Evolutionary conservation across 2,888 invertebrate species (phyloP).

Genomic region (Argyresthia goedartella): DNA sequence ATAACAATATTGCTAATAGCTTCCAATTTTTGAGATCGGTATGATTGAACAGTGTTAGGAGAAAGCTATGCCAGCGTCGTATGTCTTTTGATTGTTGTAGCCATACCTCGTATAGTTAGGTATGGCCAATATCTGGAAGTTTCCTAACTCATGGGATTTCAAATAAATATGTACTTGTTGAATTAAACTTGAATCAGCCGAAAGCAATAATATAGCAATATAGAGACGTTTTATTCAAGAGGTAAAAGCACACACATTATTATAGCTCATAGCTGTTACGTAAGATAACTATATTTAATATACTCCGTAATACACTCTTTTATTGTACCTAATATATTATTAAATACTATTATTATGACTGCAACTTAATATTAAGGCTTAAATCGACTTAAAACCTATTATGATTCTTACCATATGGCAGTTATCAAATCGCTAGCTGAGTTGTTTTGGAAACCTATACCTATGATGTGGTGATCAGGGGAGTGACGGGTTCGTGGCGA

Average conservation of each 20-base stretch:
- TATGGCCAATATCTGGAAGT: neutral
- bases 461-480: no score
- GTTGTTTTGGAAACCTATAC: conserved; percentile 27
- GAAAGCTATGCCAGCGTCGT: conserved; percentile 1
- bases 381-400: conserved; percentile 28
- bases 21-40: conserved; percentile 68
- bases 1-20: conserved; percentile 52
- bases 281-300: neutral
- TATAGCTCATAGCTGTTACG: conserved; percentile 1
- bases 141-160: neutral
- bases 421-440: conserved; percentile 68
- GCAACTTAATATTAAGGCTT: conserved; percentile 49
- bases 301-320: conserved; percentile 23
- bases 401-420: conserved; percentile 68
- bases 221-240: neutral
- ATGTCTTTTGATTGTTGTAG: neutral
- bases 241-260: neutral
- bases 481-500: no score
- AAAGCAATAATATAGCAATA: neutral
- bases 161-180: neutral
- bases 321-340: conserved; percentile 55
- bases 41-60: conserved; percentile 17
- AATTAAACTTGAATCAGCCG: neutral
- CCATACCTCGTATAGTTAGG: neutral
- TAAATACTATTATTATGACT: conserved; percentile 69